These are phyloP conservation scores for Drosophila neotestacea DNA, from an alignment of 2,888 invertebrate species.

Conservation along the genomic window DNA sequence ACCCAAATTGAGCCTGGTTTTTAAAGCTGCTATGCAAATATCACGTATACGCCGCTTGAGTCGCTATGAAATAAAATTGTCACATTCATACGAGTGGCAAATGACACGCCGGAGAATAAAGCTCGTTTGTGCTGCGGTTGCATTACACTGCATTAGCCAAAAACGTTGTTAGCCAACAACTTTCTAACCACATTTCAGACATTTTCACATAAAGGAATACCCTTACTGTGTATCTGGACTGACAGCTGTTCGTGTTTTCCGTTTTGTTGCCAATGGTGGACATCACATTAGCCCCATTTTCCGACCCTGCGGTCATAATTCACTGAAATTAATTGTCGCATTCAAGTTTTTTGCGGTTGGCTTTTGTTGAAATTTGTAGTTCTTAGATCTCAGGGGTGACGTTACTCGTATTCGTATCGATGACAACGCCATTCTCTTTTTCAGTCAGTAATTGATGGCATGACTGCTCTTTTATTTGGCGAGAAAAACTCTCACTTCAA, in stretches of 20 bases:
- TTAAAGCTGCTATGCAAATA: slow-evolving; percentile 51
- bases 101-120: slow-evolving; percentile 67
- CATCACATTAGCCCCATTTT: slow-evolving; percentile 75
- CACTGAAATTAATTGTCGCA: slow-evolving; percentile 78
- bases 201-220: slow-evolving; percentile 40
- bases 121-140: slow-evolving; percentile 50
- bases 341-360: slow-evolving; percentile 47
- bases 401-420: slow-evolving; percentile 24
- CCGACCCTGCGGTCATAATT: slow-evolving; percentile 73
- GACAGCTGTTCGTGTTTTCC: slow-evolving; percentile 72
- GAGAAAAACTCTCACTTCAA: slow-evolving; percentile 2
- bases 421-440: slow-evolving; percentile 27
- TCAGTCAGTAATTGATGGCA: slow-evolving; percentile 33
- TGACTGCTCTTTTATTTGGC: not conserved
- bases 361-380: slow-evolving; percentile 20
- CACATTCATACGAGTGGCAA: slow-evolving; percentile 49
- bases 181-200: slow-evolving; percentile 58
- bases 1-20: slow-evolving; percentile 25
- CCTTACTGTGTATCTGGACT: slow-evolving; percentile 21
- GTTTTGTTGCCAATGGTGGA: slow-evolving; percentile 45
- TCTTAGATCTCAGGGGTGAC: slow-evolving; percentile 29
- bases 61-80: slow-evolving; percentile 33
- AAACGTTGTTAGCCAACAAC: slow-evolving; percentile 47
- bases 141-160: slow-evolving; percentile 52
- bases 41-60: slow-evolving; percentile 58